A percentile compares a stretch with the other conserved stretches of the same genome.
These are phyloP conservation scores for Ichneumoninae sp. DNA, from an alignment of 2,888 invertebrate genomes.

Conservation along the genomic window DNA sequence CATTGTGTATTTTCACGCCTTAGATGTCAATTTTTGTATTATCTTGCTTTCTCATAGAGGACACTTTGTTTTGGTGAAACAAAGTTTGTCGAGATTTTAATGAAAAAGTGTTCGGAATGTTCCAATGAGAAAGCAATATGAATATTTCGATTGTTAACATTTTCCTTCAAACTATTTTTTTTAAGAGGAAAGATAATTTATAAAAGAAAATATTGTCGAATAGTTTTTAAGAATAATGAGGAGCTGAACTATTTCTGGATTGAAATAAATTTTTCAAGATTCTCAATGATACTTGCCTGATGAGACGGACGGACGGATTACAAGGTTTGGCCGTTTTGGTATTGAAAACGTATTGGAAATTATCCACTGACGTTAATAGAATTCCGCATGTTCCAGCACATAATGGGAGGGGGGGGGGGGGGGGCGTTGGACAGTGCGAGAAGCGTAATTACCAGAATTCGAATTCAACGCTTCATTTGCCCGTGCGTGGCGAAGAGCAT, in stretches of 20 bases:
- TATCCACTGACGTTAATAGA: conserved; percentile 24
- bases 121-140: too few relatives aligned
- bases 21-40: too few relatives aligned
- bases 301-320: neutral
- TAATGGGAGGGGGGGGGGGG: neutral
- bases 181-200: neutral
- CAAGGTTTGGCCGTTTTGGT: neutral
- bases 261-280: neutral
- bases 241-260: neutral
- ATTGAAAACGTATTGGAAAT: conserved; percentile 8
- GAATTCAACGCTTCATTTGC: conserved; percentile 34
- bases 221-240: neutral
- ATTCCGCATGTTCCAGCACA: conserved; percentile 28
- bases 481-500: neutral
- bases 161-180: neutral
- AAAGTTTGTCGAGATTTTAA: neutral
- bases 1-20: neutral
- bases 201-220: neutral
- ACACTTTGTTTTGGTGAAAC: neutral
- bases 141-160: neutral
- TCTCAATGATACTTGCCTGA: neutral
- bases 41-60: too few relatives aligned
- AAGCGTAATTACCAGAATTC: conserved; percentile 51
- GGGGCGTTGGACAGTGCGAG: neutral
- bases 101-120: too few relatives aligned